Evolutionary conservation across 2,797 vertebrate species (phyloP).

Genomic region (Etheostoma nigrum): DNA sequence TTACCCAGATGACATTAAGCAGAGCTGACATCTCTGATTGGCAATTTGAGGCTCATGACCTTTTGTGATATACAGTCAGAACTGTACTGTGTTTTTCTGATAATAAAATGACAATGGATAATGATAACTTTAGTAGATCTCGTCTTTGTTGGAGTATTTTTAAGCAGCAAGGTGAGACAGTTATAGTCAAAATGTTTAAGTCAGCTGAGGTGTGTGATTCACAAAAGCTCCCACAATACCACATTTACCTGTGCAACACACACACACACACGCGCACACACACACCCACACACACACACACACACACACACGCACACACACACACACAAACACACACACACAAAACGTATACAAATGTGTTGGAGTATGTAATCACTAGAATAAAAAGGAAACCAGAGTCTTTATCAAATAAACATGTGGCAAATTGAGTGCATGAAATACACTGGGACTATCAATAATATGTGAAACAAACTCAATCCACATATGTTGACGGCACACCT

Average conservation of each 20-base stretch:
- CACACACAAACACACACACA: too few relatives aligned
- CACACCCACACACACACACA: too few relatives aligned
- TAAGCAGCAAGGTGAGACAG: conserved; percentile 15
- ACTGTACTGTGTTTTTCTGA: conserved; percentile 41
- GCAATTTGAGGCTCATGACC: conserved; percentile 80
- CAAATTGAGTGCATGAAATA: not conserved
- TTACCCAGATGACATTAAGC: conserved; percentile 86
- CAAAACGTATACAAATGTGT: too few relatives aligned
- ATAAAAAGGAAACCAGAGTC: not conserved
- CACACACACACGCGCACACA: too few relatives aligned
- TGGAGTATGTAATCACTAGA: conserved; percentile 11
- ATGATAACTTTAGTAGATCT: conserved; percentile 36
- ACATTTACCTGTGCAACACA: not conserved
- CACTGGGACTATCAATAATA: not conserved
- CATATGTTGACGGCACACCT: conserved; percentile 32
- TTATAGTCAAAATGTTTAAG: conserved; percentile 18
- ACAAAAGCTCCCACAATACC: conserved; percentile 15
- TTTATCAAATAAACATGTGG: conserved; percentile 6
- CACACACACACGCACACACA: too few relatives aligned
- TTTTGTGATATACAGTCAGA: conserved; percentile 69
- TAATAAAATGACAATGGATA: conserved; percentile 28
- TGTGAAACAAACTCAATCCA: conserved; percentile 36
- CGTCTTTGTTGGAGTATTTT: conserved; percentile 10
- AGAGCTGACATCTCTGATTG: conserved; percentile 80
- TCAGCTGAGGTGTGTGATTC: conserved; percentile 20